Evolutionary conservation across 2,888 invertebrate genomes (phyloP), one percentile per base, ranked within the genome.

Genomic region (Sipha maydis): DNA sequence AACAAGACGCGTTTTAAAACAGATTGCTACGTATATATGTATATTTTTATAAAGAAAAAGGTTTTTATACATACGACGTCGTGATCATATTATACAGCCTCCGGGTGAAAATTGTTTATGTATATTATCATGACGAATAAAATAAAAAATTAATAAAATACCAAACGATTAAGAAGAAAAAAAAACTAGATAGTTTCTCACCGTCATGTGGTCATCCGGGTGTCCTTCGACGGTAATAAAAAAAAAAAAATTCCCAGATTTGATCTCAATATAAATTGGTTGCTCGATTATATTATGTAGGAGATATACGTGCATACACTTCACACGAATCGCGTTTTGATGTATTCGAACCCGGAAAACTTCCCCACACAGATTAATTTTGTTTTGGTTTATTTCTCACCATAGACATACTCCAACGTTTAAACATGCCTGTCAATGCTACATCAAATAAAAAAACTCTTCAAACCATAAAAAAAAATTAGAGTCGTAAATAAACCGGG

Each of bases 171-270:
- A 83, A 83, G 48, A 48, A 71, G 25, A 17, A 48, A 76, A 76
- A 41, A 48, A 76, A 34, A 76, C 61, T 84, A 28, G 61, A 76
- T 75, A 75, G 56, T 75, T 73, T 73, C 83, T 73, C 34, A n/a
- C 54, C 83, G 34, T 61, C 75, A 14, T 21, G n/a, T 17, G 61
- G 38, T 38, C 76, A n/a, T 34, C 75, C 75, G 61, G 56, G 75
- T 61, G 84, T 84, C 84, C 84, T 84, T 84, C 84, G 28, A 54
- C 34, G n/a, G 34, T 48, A 41, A 41, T 48, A 48, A 71, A 14
- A 54, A 56, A 83, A 56, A 56, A 56, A 56, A 75, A 75, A 83
- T 38, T 75, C n/a, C 0, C 56, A 83, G 73, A 73, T 83, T 75
- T 56, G 83, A 83, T 75, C 83, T 83, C 48, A 75, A 75, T 75